Conservation (phyloP, 2,797 vertebrate genomes). For the Cetoscarus ocellatus region DNA sequence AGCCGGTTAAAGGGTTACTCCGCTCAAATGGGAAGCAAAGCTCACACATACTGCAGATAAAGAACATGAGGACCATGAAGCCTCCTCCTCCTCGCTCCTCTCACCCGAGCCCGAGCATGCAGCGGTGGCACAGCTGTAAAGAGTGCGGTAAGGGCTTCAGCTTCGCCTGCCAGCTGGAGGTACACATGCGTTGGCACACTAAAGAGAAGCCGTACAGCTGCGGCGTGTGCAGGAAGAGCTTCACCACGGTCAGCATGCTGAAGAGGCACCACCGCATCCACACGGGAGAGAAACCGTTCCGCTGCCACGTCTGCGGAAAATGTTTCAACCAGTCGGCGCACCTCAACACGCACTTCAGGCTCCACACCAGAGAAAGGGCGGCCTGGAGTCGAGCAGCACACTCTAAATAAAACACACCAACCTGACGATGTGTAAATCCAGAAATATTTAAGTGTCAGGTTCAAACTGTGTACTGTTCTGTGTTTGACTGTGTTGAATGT, state of each 20-base stretch:
- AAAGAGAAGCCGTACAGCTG: conserved; percentile 82
- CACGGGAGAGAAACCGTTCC: conserved; percentile 80
- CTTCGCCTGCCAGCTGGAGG: conserved; percentile 81
- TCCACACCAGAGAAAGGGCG: conserved; percentile 72
- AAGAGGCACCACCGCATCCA: conserved; percentile 82
- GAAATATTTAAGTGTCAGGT: background rate
- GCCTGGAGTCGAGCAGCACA: conserved; percentile 45
- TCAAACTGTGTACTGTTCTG: conserved; percentile 35
- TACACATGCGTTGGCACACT: conserved; percentile 84
- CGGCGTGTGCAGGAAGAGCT: conserved; percentile 75
- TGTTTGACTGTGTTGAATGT: conserved; percentile 46
- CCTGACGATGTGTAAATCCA: conserved; percentile 13
- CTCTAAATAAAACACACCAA: conserved; percentile 31
- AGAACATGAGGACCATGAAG: conserved; percentile 49
- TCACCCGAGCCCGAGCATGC: conserved; percentile 54
- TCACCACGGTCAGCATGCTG: conserved; percentile 80
- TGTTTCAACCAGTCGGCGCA: conserved; percentile 82
- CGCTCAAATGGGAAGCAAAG: conserved; percentile 50
- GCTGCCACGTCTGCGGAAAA: conserved; percentile 79
- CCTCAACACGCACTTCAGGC: conserved; percentile 81
- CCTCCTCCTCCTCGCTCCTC: conserved; percentile 34
- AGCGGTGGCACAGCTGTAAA: conserved; percentile 76
- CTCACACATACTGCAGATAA: conserved; percentile 36
- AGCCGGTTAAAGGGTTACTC: conserved; percentile 27
- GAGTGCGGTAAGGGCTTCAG: conserved; percentile 81